Evolutionary conservation across 2,797 vertebrate genomes (phyloP).

Genomic region (Propithecus perrieri): DNA sequence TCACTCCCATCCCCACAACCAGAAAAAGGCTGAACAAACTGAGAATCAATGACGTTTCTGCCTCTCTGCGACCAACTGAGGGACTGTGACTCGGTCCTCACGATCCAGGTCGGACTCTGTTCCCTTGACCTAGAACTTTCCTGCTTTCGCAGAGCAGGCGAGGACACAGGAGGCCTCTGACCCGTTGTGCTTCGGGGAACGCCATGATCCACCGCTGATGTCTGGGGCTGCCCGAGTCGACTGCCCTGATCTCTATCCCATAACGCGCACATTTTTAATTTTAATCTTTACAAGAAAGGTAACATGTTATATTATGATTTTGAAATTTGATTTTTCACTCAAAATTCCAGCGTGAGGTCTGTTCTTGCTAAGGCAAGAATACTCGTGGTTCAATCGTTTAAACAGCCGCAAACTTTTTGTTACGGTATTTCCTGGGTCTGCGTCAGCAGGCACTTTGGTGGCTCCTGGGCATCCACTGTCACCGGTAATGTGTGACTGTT

Average conservation of each 20-base stretch:
- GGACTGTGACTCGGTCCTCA: not conserved
- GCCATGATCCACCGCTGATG: rapidly evolving
- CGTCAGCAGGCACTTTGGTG: rapidly evolving
- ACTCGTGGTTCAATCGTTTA: rapidly evolving
- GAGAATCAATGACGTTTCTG: too few species aligned
- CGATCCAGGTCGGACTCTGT: not conserved
- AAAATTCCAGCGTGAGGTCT: not conserved
- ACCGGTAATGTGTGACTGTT: rapidly evolving
- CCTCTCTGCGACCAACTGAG: too few species aligned
- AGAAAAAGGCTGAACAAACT: too few species aligned
- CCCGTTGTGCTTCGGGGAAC: not conserved
- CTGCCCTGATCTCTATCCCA: not conserved
- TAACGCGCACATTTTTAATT: not conserved
- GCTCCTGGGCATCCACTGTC: rapidly evolving
- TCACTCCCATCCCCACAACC: too few species aligned
- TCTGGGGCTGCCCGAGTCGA: not conserved
- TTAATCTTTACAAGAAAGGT: not conserved
- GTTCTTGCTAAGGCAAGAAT: rapidly evolving
- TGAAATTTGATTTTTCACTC: not conserved
- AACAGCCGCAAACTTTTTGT: not conserved
- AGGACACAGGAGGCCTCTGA: not conserved
- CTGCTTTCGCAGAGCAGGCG: not conserved
- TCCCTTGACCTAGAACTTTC: not conserved
- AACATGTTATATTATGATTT: rapidly evolving
- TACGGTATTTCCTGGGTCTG: rapidly evolving